phyloP scores from a whole-genome alignment of 2,797 vertebrate species.

The Dallia pectoralis region DNA sequence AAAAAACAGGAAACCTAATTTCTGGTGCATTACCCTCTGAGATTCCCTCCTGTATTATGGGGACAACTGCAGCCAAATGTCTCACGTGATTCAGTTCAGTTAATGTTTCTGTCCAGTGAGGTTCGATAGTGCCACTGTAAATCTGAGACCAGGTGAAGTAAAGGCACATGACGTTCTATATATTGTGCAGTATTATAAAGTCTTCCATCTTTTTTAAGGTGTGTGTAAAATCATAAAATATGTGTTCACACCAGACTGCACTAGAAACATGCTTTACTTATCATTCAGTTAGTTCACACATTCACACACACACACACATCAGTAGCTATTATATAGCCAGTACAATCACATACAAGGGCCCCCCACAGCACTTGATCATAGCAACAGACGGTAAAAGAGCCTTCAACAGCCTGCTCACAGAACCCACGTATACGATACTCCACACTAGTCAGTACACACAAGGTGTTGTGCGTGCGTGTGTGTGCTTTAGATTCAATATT shows the following conservation, averaged over 20 bases:
- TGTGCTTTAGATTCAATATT: neutral
- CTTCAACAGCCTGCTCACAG: neutral
- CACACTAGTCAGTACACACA: neutral
- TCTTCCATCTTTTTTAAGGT: neutral
- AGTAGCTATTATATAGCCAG: neutral
- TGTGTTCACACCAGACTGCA: neutral
- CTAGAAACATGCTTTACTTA: neutral
- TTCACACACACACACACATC: neutral
- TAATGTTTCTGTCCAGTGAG: neutral
- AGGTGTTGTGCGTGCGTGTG: too few species aligned
- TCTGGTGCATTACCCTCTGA: neutral
- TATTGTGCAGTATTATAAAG: neutral
- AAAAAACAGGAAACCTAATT: too few species aligned
- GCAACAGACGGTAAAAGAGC: neutral
- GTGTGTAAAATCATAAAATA: neutral
- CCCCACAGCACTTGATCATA: neutral
- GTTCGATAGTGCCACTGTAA: neutral
- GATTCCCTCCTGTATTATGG: neutral
- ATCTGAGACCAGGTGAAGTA: neutral
- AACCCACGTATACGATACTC: neutral
- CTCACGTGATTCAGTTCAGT: neutral
- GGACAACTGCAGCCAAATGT: neutral
- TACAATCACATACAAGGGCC: neutral
- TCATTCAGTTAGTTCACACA: neutral
- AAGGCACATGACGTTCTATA: conserved; percentile 2